Base-by-base conservation (phyloP, 2,797 vertebrate species). In the Lacerta agilis region DNA sequence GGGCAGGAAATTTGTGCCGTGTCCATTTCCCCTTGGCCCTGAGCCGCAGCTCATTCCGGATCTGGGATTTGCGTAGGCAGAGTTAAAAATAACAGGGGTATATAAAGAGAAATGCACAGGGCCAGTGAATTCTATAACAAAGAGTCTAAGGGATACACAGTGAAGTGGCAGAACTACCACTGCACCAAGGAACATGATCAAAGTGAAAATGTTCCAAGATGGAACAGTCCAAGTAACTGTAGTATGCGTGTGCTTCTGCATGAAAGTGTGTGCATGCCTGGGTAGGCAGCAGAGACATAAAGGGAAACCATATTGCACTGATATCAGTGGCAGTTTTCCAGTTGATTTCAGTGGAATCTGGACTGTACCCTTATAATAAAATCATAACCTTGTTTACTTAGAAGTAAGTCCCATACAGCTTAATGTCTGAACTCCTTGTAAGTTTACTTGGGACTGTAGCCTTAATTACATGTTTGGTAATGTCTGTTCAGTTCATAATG, bases 1-100 rank as follows among this genome's bases (percentile, higher is more conserved):
- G 94, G 96, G 93, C 95, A 98, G 98, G 98, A 98, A 98, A 97
- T 95, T 95, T 96, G 95, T 94, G 93, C 96, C 90, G 95, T 97
- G 97, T 97, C 98, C 97, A 98, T 98, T 98, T 98, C 98, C 98
- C 97, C 96, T 97, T 98, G 98, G 97, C 97, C 95, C 91, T 66
- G 11, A 89, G 97, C 97, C 88, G 93, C 94, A 86, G 96, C 94
- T 96, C 95, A 95, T 95, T 97, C 96, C 96, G 97, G 97, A 98
- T 96, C 96, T 94, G 95, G 92, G 96, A 97, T 97, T 96, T 98
- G 97, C 98, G 97, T 98, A 98, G 96, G 96, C 97, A 94, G 94
- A 91, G 96, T 96, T 98, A 98, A 98, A 98, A 98, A 98, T 98
- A 98, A 96, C 96, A 92, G 23, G 95, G 94, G 97, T 98, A 98